A percentile compares a stretch with the other conserved stretches of the same genome.
phyloP scores from a whole-genome alignment of 2,113 vertebrate genomes.

The Callopanchax toddi region DNA sequence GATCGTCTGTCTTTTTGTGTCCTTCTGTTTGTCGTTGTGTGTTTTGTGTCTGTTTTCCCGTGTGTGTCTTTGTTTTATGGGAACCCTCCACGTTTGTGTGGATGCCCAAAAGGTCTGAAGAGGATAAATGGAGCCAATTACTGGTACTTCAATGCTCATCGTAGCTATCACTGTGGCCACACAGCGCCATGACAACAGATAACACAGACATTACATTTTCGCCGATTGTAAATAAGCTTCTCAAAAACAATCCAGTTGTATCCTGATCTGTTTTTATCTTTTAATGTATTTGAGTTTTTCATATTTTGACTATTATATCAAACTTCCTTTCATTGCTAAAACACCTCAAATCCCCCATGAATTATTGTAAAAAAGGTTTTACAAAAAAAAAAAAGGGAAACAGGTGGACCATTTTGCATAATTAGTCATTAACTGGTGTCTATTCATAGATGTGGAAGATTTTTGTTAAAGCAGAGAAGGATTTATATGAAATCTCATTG shows the following conservation, averaged over 20 bases:
- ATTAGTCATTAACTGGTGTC: no score
- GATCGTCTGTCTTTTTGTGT: no score
- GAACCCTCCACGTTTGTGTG: constrained; percentile 32
- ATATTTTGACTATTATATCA: no score
- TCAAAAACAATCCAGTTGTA: no score
- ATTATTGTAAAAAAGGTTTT: no score
- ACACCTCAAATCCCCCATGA: no score
- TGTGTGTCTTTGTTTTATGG: not conserved
- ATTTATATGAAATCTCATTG: not conserved
- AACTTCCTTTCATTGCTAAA: no score
- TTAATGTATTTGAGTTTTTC: no score
- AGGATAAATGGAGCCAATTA: constrained; percentile 61
- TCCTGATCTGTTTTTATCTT: not conserved
- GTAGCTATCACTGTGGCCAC: constrained; percentile 19
- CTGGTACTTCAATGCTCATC: constrained; percentile 29
- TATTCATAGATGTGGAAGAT: not conserved
- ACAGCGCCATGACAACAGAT: constrained; percentile 38
- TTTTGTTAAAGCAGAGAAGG: not conserved
- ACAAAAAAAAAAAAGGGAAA: no score
- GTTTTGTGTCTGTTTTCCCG: no score
- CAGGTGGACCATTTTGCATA: no score
- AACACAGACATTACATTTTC: constrained; percentile 19
- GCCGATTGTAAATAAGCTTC: not conserved
- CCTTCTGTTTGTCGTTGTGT: no score
- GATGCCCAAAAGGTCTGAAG: constrained; percentile 46